These are phyloP conservation scores for Araneus ventricosus DNA, from an alignment of 1,140 invertebrate species.

Conservation along the genomic window DNA sequence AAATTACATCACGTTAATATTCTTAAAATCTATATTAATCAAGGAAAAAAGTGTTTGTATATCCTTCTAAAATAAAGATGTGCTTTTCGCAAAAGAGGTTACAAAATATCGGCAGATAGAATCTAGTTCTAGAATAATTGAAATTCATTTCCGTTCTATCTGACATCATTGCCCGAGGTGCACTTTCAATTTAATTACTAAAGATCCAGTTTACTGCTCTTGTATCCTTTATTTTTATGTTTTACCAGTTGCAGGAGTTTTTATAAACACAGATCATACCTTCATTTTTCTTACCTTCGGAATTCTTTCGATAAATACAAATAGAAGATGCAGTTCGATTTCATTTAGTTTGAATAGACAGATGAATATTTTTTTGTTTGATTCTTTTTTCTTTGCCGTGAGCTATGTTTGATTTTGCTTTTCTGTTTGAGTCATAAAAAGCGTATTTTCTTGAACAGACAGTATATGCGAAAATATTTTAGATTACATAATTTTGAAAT, in stretches of 20 bases:
- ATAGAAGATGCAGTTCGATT: background rate
- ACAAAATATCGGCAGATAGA: background rate
- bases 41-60: background rate
- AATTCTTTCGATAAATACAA: background rate
- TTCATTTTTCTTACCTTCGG: background rate
- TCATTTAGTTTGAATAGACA: background rate
- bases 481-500: no score
- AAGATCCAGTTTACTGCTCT: background rate
- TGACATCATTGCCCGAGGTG: background rate
- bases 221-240: background rate
- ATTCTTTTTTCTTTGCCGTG: no score
- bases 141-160: background rate
- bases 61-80: background rate
- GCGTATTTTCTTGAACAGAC: no score
- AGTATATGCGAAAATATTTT: no score
- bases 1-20: no score
- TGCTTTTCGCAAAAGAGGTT: background rate
- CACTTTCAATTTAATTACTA: background rate
- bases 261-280: background rate
- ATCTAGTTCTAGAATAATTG: background rate
- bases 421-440: no score
- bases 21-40: no score
- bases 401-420: no score
- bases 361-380: no score
- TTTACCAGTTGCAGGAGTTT: background rate